These are phyloP conservation scores for Chroicocephalus ridibundus DNA, from an alignment of 2,113 vertebrate genomes.

Conservation along the genomic window DNA sequence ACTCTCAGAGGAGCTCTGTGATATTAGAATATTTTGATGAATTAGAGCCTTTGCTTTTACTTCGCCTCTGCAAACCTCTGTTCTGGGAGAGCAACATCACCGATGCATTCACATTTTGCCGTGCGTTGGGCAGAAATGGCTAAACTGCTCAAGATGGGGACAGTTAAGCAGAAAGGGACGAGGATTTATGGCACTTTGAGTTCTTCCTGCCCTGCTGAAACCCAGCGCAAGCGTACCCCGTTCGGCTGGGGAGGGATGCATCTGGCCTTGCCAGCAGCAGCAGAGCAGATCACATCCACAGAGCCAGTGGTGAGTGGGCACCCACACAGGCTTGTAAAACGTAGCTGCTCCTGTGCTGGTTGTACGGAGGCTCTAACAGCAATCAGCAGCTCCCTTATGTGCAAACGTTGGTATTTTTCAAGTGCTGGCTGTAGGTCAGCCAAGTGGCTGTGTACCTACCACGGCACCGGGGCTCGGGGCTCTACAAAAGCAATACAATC, in stretches of 20 bases:
- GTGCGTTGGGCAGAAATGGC: neutral
- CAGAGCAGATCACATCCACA: neutral
- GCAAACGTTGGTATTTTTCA: neutral
- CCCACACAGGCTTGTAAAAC: neutral
- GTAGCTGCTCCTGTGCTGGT: neutral
- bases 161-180: neutral
- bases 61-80: neutral
- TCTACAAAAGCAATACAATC: neutral
- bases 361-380: neutral
- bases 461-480: neutral
- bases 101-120: neutral
- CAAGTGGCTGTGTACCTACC: neutral
- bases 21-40: conserved; percentile 39
- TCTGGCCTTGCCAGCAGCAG: neutral
- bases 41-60: conserved; percentile 20
- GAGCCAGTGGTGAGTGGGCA: neutral
- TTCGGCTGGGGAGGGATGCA: neutral
- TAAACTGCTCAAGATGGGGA: neutral
- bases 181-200: neutral
- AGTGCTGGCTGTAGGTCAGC: neutral
- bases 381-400: neutral
- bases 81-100: neutral
- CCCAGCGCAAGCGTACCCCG: neutral
- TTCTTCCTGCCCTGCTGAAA: neutral
- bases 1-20: neutral